These are phyloP conservation scores for Platyrinchus mystaceus DNA, from an alignment of 2,797 vertebrate genomes.

Conservation along the genomic window DNA sequence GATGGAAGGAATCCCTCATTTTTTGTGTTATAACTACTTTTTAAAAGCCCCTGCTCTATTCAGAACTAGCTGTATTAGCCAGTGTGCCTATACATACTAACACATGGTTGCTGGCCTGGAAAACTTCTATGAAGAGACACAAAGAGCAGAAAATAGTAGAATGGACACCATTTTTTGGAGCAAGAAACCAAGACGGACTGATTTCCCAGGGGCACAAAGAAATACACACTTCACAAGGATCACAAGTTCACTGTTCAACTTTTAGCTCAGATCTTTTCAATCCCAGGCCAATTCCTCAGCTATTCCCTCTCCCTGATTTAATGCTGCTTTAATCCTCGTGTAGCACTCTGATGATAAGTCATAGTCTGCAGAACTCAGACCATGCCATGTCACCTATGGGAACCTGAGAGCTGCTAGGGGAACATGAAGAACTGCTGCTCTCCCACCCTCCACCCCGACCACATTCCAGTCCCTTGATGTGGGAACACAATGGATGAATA, in stretches of 20 bases:
- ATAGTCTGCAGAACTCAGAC: neutral
- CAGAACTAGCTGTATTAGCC: neutral
- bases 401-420: neutral
- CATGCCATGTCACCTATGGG: neutral
- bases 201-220: neutral
- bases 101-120: neutral
- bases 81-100: neutral
- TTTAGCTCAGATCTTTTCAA: neutral
- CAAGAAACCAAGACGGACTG: neutral
- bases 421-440: neutral
- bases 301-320: neutral
- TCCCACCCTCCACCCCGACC: neutral
- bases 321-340: neutral
- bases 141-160: neutral
- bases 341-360: neutral
- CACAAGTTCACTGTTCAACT: neutral
- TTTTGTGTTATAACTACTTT: neutral
- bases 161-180: neutral
- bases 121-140: neutral
- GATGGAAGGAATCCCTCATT: neutral
- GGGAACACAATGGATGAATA: neutral
- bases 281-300: neutral
- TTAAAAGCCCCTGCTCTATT: neutral
- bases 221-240: neutral
- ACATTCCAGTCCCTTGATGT: neutral